Base-by-base conservation (phyloP, 1,140 invertebrate genomes). In the Caerostris darwini region DNA sequence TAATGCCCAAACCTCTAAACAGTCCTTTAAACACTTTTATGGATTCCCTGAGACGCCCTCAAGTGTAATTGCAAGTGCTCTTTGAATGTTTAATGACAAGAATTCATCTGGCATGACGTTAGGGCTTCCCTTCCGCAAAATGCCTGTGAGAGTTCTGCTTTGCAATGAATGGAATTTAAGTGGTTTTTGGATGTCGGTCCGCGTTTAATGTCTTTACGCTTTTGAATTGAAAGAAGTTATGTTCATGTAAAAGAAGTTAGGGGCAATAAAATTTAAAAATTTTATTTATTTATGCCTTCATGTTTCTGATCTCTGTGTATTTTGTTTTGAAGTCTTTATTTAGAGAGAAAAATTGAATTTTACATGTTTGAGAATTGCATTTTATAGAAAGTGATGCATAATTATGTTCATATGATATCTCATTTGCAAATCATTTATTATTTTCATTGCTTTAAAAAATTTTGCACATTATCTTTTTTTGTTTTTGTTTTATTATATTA, bases 71-170 rank as follows among this genome's bases (percentile, higher is more conserved):
- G n/a, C n/a, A n/a, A n/a, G n/a, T n/a, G n/a, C 69, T 77, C 69
- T 77, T 77, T 77, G 69, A 77, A 77, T 77, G 69, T 77, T 77
- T 77, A 77, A 77, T 77, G 69, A 77, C 69, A 34, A 53, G 69
- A 34, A 77, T 77, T 77, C 34, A 12, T 77, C 69, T 34, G 34
- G 12, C 19, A 50, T 50, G 69, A 53, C 69, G 34, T 77, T 10
- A 3, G 7, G 34, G 19, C 50, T n/a, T n/a, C n/a, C n/a, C n/a
- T n/a, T n/a, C n/a, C n/a, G n/a, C n/a, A n/a, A 34, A 77, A 34
- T 77, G 69, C 69, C 34, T 77, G 7, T 12, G 69, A 77, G 69
- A 77, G 19, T 77, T 53, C 50, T 77, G 34, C 34, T 50, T 77
- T 53, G 34, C 69, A 77, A 34, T 77, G 69, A 77, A 77, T 64